A percentile compares a stretch with the other conserved stretches of the same genome.
phyloP scores from a whole-genome alignment of 2,888 invertebrate genomes.

The Mesorhabditis belari region DNA sequence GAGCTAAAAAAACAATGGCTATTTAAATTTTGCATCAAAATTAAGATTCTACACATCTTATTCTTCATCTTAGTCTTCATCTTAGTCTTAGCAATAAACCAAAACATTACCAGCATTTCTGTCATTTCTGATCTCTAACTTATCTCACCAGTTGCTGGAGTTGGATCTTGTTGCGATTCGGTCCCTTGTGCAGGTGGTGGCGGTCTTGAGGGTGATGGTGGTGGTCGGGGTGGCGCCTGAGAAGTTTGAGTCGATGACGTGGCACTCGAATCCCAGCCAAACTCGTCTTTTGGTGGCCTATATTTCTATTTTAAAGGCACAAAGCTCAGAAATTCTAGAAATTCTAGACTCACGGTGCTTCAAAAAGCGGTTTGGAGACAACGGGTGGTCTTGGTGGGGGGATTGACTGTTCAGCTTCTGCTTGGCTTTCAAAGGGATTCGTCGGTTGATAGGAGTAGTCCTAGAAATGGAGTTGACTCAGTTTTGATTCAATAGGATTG shows the following conservation, averaged over 20 bases:
- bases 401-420: not conserved
- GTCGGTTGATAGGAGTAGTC: too few relatives aligned
- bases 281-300: not conserved
- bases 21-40: not conserved
- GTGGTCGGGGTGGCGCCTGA: conserved; percentile 11
- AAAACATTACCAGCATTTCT: too few relatives aligned
- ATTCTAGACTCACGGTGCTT: not conserved
- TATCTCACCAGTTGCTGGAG: not conserved
- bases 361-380: not conserved
- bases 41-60: not conserved
- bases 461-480: too few relatives aligned
- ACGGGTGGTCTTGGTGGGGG: not conserved
- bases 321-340: not conserved
- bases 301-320: not conserved
- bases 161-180: not conserved
- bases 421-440: too few relatives aligned
- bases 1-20: conserved; percentile 7
- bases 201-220: conserved; percentile 20
- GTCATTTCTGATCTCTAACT: too few relatives aligned
- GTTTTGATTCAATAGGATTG: too few relatives aligned
- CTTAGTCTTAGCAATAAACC: too few relatives aligned
- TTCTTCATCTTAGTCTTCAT: too few relatives aligned
- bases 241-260: not conserved
- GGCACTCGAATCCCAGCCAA: not conserved
- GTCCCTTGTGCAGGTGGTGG: conserved; percentile 15